Percentiles rank a stretch among this genome's conserved stretches.
These are phyloP conservation scores for Tragopan temminckii DNA, from an alignment of 2,797 vertebrate species.

Conservation along the genomic window DNA sequence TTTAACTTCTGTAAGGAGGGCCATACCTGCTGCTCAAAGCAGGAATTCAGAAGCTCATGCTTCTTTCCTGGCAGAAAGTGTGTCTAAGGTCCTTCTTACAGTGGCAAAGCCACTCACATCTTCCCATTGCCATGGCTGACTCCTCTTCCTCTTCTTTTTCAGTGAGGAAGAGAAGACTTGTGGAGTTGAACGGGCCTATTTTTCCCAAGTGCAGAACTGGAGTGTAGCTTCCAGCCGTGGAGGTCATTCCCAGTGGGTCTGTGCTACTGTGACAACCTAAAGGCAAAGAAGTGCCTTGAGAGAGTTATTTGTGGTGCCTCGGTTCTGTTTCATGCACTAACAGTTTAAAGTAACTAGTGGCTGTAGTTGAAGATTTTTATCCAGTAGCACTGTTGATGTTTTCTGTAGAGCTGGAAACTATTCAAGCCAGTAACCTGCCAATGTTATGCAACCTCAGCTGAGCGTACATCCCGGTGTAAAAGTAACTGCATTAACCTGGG, in stretches of 20 bases:
- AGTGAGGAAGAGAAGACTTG: constrained; percentile 98
- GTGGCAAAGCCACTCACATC: background rate
- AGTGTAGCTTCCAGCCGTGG: constrained; percentile 82
- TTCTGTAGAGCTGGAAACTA: constrained; percentile 71
- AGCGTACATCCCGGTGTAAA: constrained; percentile 35
- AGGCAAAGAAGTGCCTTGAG: constrained; percentile 71
- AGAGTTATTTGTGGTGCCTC: constrained; percentile 79
- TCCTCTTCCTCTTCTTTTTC: constrained; percentile 66
- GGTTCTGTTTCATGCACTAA: constrained; percentile 79
- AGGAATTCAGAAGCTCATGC: background rate
- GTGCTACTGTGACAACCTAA: constrained; percentile 61
- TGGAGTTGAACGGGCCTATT: constrained; percentile 92
- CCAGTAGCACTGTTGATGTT: constrained; percentile 75
- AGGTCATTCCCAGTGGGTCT: constrained; percentile 30
- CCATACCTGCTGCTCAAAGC: background rate
- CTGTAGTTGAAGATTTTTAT: constrained; percentile 77
- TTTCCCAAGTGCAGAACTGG: constrained; percentile 96
- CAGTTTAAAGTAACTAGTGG: constrained; percentile 77
- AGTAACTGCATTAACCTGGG: constrained; percentile 37
- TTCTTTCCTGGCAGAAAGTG: constrained; percentile 1
- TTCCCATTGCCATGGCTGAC: background rate
- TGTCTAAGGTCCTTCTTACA: background rate
- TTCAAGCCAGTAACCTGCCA: constrained; percentile 42
- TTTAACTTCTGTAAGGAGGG: background rate
- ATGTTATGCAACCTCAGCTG: constrained; percentile 35